Evolutionary conservation across 2,888 invertebrate species (phyloP).

Genomic region (Cabera pusaria): DNA sequence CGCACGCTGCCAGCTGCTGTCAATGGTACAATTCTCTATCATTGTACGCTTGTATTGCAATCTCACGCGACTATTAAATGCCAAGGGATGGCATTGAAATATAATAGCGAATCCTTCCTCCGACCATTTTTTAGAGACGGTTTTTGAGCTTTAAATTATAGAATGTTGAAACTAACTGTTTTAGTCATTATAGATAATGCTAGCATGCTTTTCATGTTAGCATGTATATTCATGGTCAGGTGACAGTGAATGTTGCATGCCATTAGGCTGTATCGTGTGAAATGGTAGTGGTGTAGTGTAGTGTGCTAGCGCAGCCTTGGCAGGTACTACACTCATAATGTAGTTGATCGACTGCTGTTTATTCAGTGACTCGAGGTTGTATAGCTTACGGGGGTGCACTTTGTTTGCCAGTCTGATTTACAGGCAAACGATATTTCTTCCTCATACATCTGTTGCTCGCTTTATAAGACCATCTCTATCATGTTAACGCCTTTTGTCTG

Average conservation of each 20-base stretch:
- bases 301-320: slow-evolving; percentile 47
- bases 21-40: slow-evolving; percentile 6
- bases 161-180: slow-evolving; percentile 10
- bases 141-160: slow-evolving; percentile 8
- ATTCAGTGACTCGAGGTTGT: slow-evolving; percentile 25
- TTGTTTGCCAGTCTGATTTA: slow-evolving; percentile 77
- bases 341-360: too few relatives aligned
- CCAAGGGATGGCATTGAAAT: slow-evolving; percentile 13
- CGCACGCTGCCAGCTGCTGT: slow-evolving; percentile 7
- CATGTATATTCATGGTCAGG: slow-evolving; percentile 25
- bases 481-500: slow-evolving; percentile 28
- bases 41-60: not conserved
- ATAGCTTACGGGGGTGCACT: slow-evolving; percentile 44
- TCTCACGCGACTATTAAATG: slow-evolving; percentile 10
- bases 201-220: slow-evolving; percentile 11
- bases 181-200: slow-evolving; percentile 14
- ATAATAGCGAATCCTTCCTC: slow-evolving; percentile 8
- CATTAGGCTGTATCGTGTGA: slow-evolving; percentile 25
- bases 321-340: slow-evolving; percentile 38
- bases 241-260: slow-evolving; percentile 25
- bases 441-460: slow-evolving; percentile 69
- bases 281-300: slow-evolving; percentile 66
- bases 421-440: slow-evolving; percentile 68
- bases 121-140: slow-evolving; percentile 3
- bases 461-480: slow-evolving; percentile 65